Base-by-base conservation (phyloP, 2,888 invertebrate genomes). In the Trichogramma evanescens region DNA sequence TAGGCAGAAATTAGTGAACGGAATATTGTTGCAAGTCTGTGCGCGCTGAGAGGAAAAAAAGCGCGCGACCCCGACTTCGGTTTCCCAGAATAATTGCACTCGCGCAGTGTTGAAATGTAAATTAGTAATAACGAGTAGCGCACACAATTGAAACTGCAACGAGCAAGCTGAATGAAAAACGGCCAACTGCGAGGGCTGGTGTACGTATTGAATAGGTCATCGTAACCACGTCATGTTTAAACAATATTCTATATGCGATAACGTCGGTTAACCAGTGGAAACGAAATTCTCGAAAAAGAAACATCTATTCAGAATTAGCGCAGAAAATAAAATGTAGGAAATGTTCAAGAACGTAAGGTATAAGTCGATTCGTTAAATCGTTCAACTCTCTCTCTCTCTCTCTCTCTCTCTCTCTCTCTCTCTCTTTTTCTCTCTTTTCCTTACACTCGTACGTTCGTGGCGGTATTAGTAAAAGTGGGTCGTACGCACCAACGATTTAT, bases 51-150 rank as follows among this genome's bases (percentile, higher is more conserved):
- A 26, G 26, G 26, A 26, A 26, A 26, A 26, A 26, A 26, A 26
- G 26, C 3, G 26, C 26, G 26, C 26, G 26, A 26, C 26, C 26
- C 26, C 26, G 26, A 26, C 2, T 26, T 26, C 26, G 26, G 26
- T 26, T 26, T 26, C 26, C 26, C 26, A 26, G 26, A 26, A 26
- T 26, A 26, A 26, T 26, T 26, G 26, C 26, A 26, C 26, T 26
- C 26, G 26, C 3, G 26, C 26, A 26, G 26, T 26, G 26, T 66
- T 61, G 49, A 66, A 65, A 65, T 65, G 66, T 65, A 65, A 65
- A 65, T 64, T 61, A 57, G 56, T 56, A 64, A 64, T 63, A 65
- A 66, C 65, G 61, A 64, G 65, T 56, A 26, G 26, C 26, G 26
- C 26, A 26, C 26, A 55, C 56, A 55, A 52, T 42, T 53, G 63